Percentiles rank a stretch among this genome's conserved stretches.
Conservation (phyloP, 1,140 invertebrate species). For the Phymorhynchus buccinoides region DNA sequence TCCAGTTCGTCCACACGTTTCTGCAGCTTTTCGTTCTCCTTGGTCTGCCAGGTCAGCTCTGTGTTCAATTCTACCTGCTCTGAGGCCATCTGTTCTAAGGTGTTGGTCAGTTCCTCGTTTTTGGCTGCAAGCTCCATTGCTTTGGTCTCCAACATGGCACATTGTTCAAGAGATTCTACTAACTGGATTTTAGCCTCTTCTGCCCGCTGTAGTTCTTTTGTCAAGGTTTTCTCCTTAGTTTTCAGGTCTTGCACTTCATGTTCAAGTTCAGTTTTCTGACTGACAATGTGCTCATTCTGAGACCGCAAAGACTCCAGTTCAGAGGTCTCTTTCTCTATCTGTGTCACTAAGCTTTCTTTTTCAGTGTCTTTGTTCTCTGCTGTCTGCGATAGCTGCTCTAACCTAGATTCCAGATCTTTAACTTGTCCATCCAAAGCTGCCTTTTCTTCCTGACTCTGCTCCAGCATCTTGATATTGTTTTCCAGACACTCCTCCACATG, state of each 20-base stretch:
- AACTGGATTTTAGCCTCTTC: slow-evolving; percentile 4
- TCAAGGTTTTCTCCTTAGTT: background rate
- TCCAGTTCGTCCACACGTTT: slow-evolving; percentile 33
- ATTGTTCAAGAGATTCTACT: slow-evolving; percentile 18
- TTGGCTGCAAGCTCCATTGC: background rate
- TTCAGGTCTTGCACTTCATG: background rate
- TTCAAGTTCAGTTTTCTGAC: background rate
- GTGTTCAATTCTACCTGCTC: slow-evolving; percentile 7
- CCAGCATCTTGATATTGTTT: background rate
- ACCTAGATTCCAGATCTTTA: background rate
- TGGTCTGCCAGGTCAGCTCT: slow-evolving; percentile 36
- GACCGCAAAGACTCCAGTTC: slow-evolving; percentile 6
- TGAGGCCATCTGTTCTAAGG: background rate
- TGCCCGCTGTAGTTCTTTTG: background rate
- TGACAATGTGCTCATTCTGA: background rate
- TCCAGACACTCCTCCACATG: background rate
- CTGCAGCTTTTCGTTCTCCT: slow-evolving; percentile 20
- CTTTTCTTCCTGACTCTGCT: slow-evolving; percentile 14
- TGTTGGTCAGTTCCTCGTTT: background rate
- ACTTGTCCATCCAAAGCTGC: background rate
- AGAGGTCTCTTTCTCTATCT: background rate
- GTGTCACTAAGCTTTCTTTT: background rate
- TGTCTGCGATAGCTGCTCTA: background rate
- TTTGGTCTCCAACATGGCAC: slow-evolving; percentile 8
- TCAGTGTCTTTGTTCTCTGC: background rate